phyloP scores from a whole-genome alignment of 37 sponge, comb jelly and placozoan species.

The Cladorhizidae sp. region DNA sequence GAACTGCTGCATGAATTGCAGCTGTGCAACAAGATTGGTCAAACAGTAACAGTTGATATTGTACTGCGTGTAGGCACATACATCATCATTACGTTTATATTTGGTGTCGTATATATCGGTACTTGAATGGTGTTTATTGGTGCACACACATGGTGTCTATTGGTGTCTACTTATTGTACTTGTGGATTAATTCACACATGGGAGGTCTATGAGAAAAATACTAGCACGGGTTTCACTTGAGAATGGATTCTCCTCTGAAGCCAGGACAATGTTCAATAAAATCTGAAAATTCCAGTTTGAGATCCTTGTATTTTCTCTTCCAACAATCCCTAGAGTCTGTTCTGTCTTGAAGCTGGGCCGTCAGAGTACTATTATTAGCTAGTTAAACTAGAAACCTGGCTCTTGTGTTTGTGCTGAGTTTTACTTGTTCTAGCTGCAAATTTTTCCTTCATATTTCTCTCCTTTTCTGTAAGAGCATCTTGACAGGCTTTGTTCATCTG shows the following conservation, averaged over 20 bases:
- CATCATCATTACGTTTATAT: too few relatives aligned
- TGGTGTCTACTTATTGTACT: too few relatives aligned
- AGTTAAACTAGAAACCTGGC: conserved; percentile 12
- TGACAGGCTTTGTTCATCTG: conserved; percentile 3
- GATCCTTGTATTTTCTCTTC: conserved; percentile 28
- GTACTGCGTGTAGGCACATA: too few relatives aligned
- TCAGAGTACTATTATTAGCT: neutral
- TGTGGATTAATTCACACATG: too few relatives aligned
- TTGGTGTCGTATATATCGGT: too few relatives aligned
- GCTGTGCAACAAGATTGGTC: too few relatives aligned
- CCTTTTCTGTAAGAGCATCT: conserved; percentile 9
- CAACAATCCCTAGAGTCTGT: conserved; percentile 8
- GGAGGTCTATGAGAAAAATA: too few relatives aligned
- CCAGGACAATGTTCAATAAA: conserved; percentile 72
- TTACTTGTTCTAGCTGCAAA: conserved; percentile 1
- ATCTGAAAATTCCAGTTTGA: conserved; percentile 66
- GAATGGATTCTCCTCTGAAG: conserved; percentile 45
- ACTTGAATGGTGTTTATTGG: too few relatives aligned
- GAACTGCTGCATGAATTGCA: too few relatives aligned
- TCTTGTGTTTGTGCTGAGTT: conserved; percentile 1
- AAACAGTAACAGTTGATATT: too few relatives aligned
- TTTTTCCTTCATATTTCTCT: conserved; percentile 1
- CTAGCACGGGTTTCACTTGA: conserved; percentile 32
- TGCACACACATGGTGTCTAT: too few relatives aligned
- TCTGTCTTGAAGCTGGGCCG: conserved; percentile 17